Evolutionary conservation across 2,113 vertebrate genomes (phyloP), one percentile per base, ranked within the genome.

Genomic region (Rhabdornis inornatus): DNA sequence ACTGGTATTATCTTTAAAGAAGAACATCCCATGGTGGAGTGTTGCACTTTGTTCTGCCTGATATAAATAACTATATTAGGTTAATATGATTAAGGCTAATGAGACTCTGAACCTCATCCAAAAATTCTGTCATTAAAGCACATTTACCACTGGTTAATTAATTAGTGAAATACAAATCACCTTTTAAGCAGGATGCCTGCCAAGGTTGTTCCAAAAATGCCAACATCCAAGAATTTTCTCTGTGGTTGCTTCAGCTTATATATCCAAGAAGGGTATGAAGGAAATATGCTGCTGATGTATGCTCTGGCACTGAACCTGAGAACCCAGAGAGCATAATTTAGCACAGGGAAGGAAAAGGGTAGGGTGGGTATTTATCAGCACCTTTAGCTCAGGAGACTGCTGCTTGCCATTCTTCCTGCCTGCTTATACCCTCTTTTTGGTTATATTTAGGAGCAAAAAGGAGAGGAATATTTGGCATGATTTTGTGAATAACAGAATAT

Each of bases 21-120:
- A 70, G 87, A 95, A 68, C 24, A 92, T 96, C 40, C 74, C 35
- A 4, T 24, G n/a, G 69, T 84, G 42, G 91, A 80, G 85, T 66
- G 88, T 96, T 97, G 95, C 82, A 96, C 89, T 96, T 97, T 94
- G 92, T 96, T 97, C 80, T 91, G 72, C 44, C 49, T 88, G 90
- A 97, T 94, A 95, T 66, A 87, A 95, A 91, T 95, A 97, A 97
- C 87, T 93, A 50, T 85, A 94, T 96, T 97, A 97, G 42, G 86
- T 90, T 95, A 96, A 78, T 53, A 87, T 94, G 90, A 96, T 95
- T 95, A 97, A 96, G 66, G 60, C 61, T 97, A 98, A 98, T 95
- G 94, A 98, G 94, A 96, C 87, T 92, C 28, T 94, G 93, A 96
- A 95, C 74, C 35, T 90, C 83, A 92, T 96, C 95, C 92, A 96